Conservation (phyloP, 2,797 vertebrate species). For the Fundulus diaphanus region DNA sequence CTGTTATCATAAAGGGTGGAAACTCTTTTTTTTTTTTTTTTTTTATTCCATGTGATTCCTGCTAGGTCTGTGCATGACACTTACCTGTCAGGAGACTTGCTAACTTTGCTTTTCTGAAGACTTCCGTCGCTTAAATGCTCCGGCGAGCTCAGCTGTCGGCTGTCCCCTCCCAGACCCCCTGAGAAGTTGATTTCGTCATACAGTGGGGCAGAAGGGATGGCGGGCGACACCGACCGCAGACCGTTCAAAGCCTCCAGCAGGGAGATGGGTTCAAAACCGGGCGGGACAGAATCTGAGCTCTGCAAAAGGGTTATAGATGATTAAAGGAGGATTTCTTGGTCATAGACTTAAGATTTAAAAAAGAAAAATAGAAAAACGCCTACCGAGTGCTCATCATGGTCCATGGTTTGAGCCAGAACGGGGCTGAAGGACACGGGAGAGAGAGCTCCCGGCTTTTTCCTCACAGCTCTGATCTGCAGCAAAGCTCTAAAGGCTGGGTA, state of each 20-base stretch:
- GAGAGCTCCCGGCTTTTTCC: constrained; percentile 94
- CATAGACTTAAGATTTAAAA: neutral
- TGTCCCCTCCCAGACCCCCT: constrained; percentile 82
- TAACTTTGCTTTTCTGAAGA: constrained; percentile 90
- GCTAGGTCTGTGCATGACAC: neutral
- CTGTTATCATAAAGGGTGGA: no score
- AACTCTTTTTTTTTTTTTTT: no score
- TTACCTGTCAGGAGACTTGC: constrained; percentile 97
- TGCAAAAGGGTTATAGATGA: constrained; percentile 54
- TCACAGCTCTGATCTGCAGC: constrained; percentile 97
- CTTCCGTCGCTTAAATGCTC: constrained; percentile 88
- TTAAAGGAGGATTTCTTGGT: neutral
- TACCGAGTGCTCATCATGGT: constrained; percentile 96
- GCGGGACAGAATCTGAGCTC: constrained; percentile 93
- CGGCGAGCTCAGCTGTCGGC: constrained; percentile 83
- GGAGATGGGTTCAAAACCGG: constrained; percentile 97
- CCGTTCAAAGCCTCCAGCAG: constrained; percentile 95
- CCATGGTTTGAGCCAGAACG: constrained; percentile 94
- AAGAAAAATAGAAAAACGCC: constrained; percentile 13
- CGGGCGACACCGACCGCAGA: constrained; percentile 87
- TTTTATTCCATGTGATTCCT: no score
- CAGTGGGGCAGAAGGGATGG: constrained; percentile 90
- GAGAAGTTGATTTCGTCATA: constrained; percentile 96
- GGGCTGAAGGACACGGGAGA: constrained; percentile 97
- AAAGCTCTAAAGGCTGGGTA: constrained; percentile 92